These are phyloP conservation scores for Chalcis sispes DNA, from an alignment of 2,888 invertebrate species.

Conservation along the genomic window DNA sequence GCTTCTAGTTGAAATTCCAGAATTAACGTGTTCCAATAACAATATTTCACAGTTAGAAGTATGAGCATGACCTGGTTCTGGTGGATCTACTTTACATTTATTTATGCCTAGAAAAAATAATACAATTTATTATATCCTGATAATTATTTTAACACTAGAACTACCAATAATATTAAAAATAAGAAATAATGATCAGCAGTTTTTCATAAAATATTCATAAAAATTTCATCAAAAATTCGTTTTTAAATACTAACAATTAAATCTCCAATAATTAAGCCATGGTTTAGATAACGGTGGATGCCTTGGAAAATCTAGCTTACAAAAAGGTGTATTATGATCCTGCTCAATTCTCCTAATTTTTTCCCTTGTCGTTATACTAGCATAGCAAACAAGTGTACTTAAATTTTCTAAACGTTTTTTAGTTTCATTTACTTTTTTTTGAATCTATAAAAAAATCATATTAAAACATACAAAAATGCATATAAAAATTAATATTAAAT, in stretches of 20 bases:
- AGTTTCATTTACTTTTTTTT: conserved; percentile 45
- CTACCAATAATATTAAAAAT: neutral
- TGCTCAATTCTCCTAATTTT: conserved; percentile 45
- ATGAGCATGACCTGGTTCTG: conserved; percentile 46
- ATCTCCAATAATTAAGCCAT: conserved; percentile 56
- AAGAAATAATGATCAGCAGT: conserved; percentile 3
- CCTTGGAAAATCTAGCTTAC: conserved; percentile 51
- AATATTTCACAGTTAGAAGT: conserved; percentile 41
- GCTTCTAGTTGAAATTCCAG: conserved; percentile 25
- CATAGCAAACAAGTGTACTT: conserved; percentile 41
- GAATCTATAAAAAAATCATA: conserved; percentile 39
- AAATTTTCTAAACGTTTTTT: conserved; percentile 38
- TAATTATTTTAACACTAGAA: conserved; percentile 8
- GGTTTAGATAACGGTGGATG: conserved; percentile 46
- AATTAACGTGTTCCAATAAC: conserved; percentile 35
- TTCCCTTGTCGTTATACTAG: conserved; percentile 16
- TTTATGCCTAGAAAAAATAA: conserved; percentile 29
- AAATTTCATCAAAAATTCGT: neutral
- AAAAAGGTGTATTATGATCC: conserved; percentile 53
- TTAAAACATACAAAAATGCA: conserved; percentile 9
- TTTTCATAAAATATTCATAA: too few species aligned
- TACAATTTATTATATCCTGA: neutral
- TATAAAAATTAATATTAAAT: neutral
- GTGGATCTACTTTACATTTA: conserved; percentile 38
- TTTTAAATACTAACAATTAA: conserved; percentile 48